These are phyloP conservation scores for Cenopis cana DNA, from an alignment of 2,888 invertebrate genomes.

Conservation along the genomic window DNA sequence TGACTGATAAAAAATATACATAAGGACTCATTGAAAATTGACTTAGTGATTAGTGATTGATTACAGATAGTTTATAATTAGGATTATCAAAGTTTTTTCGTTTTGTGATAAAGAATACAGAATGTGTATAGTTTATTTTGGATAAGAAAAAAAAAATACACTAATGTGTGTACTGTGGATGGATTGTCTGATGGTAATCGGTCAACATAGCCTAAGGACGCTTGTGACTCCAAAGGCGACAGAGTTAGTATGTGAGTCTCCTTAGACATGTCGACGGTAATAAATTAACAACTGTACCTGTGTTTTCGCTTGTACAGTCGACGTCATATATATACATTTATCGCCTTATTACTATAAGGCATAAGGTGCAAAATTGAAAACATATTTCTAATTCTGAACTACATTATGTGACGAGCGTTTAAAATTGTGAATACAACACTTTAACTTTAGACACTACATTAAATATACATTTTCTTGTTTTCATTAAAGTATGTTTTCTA, in stretches of 20 bases:
- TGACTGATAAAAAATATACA: conserved; percentile 18
- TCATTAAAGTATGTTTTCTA: conserved; percentile 38
- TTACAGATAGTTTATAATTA: conserved; percentile 25
- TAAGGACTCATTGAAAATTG: conserved; percentile 33
- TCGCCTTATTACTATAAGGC: too few species aligned
- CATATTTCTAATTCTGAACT: too few species aligned
- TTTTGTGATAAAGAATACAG: conserved; percentile 12
- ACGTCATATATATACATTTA: too few species aligned
- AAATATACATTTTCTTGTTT: conserved; percentile 26
- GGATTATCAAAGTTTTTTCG: conserved; percentile 15
- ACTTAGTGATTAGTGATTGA: conserved; percentile 27
- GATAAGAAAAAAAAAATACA: not conserved
- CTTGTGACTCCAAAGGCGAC: too few species aligned
- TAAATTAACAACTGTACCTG: too few species aligned
- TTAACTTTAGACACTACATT: conserved; percentile 9
- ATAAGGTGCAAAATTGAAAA: too few species aligned
- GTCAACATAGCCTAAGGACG: too few species aligned
- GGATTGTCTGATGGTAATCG: too few species aligned
- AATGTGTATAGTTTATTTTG: not conserved
- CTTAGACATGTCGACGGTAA: too few species aligned
- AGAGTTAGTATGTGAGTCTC: too few species aligned
- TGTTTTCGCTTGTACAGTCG: too few species aligned
- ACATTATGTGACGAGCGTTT: too few species aligned
- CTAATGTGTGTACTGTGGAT: not conserved
- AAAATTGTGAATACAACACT: not conserved